Evolutionary conservation across 1,140 invertebrate genomes (phyloP), one percentile per base, ranked within the genome.

Genomic region (Orchesella cincta): DNA sequence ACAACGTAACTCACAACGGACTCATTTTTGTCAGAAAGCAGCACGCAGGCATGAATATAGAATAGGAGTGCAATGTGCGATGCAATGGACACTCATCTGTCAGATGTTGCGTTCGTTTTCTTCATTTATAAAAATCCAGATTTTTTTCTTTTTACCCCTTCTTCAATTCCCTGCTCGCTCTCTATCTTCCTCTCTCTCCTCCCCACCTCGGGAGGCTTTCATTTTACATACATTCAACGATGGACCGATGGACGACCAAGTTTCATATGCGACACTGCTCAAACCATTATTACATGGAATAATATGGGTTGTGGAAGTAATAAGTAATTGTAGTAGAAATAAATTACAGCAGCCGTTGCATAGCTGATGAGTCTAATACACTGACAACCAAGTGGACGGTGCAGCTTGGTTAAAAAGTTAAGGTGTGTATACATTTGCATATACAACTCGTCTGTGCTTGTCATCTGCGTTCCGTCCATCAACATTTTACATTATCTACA

Each of bases 131-230:
- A 57, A 57, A 57, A 57, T 57, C 23, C 54, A 57, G 54, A 57
- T 57, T 57, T 57, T 57, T 57, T 57, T 57, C 39, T 57, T 52
- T 26, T 57, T 39, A 33, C 36, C 70, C 34, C 29, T 75, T 57
- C 54, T 62, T 62, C 75, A 67, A 36, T 77, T 76, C 64, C 64
- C 12, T 74, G n/a, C 54, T 18, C 75, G 20, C 26, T 76, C 51
- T 46, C 31, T 29, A 1, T 46, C 39, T 14, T 35, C 75, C 62
- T 67, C 76, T 35, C 34, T 77, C 31, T 35, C 73, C 74, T 51
- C 39, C 57, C 18, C 39, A 39, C 31, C 73, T 35, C 51, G 18
- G 18, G 18, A 46, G 18, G 39, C 39, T 5, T 8, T 5, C 18
- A 46, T 8, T 46, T 46, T 46, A 5, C 18, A 46, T 46, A 18